Conservation (phyloP, 2,797 vertebrate species). For the Crocidura indochinensis region DNA sequence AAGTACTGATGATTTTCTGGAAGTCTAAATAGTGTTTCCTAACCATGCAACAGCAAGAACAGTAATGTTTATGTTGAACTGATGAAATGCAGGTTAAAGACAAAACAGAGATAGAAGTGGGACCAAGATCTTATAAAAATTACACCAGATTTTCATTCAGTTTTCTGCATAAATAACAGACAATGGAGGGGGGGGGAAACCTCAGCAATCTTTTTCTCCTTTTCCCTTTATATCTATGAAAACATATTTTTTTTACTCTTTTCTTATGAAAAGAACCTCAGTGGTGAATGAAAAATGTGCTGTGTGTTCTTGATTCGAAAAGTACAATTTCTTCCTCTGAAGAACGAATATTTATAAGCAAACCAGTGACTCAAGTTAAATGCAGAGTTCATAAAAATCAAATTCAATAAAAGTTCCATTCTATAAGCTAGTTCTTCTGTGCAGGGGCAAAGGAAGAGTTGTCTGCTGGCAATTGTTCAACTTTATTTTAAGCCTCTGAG, state of each 20-base stretch:
- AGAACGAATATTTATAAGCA: slow-evolving; percentile 25
- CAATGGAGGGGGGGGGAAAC: background rate
- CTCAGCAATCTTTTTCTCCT: slow-evolving; percentile 54
- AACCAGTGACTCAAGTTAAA: slow-evolving; percentile 45
- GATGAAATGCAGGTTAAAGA: slow-evolving; percentile 82
- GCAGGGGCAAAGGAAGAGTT: background rate
- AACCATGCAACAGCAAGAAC: slow-evolving; percentile 60
- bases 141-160: slow-evolving; percentile 24
- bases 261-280: background rate
- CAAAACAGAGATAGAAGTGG: slow-evolving; percentile 76
- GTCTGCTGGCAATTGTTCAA: slow-evolving; percentile 21
- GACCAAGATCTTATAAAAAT: slow-evolving; percentile 62
- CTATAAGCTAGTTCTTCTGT: slow-evolving; percentile 43
- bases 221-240: background rate
- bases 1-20: slow-evolving; percentile 71
- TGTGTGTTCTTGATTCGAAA: background rate
- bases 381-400: background rate
- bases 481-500: slow-evolving; percentile 72
- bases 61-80: slow-evolving; percentile 77
- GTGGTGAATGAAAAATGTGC: background rate
- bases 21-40: slow-evolving; percentile 78
- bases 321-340: slow-evolving; percentile 1
- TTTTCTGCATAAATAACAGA: slow-evolving; percentile 63
- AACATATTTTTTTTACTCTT: slow-evolving; percentile 33
- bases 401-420: slow-evolving; percentile 36